A percentile compares a stretch with the other conserved stretches of the same genome.
Evolutionary conservation across 1,140 invertebrate genomes (phyloP).

Genomic region (Popillia japonica): DNA sequence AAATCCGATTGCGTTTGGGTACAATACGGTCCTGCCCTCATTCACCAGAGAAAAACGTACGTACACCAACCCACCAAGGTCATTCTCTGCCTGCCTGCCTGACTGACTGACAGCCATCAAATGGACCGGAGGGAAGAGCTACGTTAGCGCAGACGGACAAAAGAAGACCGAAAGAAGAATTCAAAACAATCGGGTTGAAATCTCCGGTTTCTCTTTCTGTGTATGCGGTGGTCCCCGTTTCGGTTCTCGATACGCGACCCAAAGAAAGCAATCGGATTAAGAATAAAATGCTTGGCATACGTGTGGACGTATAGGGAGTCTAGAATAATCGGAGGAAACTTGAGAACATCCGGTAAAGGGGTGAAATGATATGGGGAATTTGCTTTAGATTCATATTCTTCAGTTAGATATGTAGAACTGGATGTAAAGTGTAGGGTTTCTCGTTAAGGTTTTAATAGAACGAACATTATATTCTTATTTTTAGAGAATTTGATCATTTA

Average conservation of each 20-base stretch:
- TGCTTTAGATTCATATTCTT: background rate
- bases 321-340: background rate
- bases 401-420: no score
- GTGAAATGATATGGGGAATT: background rate
- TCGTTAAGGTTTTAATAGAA: background rate
- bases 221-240: background rate
- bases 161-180: background rate
- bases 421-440: no score
- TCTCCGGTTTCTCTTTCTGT: background rate
- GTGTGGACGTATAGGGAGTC: background rate
- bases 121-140: background rate
- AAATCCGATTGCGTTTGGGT: no score
- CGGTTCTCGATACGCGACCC: background rate
- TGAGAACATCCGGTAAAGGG: constrained; percentile 8
- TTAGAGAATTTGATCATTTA: no score
- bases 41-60: background rate
- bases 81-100: background rate
- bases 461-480: background rate
- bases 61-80: background rate
- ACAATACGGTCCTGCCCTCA: background rate
- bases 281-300: background rate
- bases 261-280: background rate
- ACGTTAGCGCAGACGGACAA: background rate
- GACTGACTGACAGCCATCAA: constrained; percentile 12
- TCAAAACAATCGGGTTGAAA: constrained; percentile 1